Evolutionary conservation across 2,888 invertebrate species (phyloP), one percentile per base, ranked within the genome.

Genomic region (Proisotoma minuta): DNA sequence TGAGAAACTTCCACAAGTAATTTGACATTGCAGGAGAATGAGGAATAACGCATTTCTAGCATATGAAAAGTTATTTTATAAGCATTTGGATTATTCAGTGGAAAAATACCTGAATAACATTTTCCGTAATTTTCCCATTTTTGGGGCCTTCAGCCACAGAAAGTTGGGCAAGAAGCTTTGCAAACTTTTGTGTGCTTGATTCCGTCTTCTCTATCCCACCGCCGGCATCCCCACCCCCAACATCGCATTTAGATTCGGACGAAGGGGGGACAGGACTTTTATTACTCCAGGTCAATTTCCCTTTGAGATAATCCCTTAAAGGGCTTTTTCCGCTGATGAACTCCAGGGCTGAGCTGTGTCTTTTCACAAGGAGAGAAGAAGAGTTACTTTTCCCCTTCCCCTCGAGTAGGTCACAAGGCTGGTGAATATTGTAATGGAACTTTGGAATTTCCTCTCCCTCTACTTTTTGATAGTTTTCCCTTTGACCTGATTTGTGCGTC

Each of bases 21-120:
- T 59, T 34, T n/a, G 60, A 18, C 3, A 57, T 61, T 27, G 51
- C 49, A 4, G 43, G 50, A 27, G 60, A 59, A 24, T 63, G 50
- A 10, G 54, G 58, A 48, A 91, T 89, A 69, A 91, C 80, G 78
- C 87, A 87, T 74, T 84, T 83, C 86, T 87, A 79, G 48, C 78
- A 77, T 70, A 59, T 68, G 68, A 62, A 60, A 61, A 62, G 12
- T 50, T 12, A 22, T 4, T 22, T 60, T 60, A 12, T 39, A 58
- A 47, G n/a, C n/a, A 27, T 1, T 22, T 43, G 18, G 8, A 51
- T n/a, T 15, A 26, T 27, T 23, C 28, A 8, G n/a, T n/a, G n/a
- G 8, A 20, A 22, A 3, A 26, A 22, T 59, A 66, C 66, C 63
- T 66, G 40, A 50, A 66, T 49, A 12, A 58, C 27, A 15, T 57